A percentile compares a stretch with the other conserved stretches of the same genome.
phyloP scores from a whole-genome alignment of 2,797 vertebrate species.

The Pangasius djambal region DNA sequence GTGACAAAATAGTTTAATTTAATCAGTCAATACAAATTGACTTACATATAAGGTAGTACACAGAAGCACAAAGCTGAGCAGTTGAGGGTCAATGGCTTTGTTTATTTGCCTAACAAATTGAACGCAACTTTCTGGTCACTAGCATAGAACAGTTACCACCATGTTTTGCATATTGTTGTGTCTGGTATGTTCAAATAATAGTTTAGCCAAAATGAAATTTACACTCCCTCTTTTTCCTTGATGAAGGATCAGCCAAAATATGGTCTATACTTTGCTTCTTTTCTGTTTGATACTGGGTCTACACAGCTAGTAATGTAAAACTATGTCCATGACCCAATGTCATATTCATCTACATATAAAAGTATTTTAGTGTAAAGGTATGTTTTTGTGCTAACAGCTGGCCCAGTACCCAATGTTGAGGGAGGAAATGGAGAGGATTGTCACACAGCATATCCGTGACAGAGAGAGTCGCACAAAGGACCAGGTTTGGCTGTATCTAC shows the following conservation, averaged over 20 bases:
- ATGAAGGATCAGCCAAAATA: not conserved
- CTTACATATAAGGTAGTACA: not conserved
- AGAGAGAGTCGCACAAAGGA: conserved; percentile 85
- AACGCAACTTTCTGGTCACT: not conserved
- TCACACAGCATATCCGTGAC: conserved; percentile 88
- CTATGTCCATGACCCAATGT: not conserved
- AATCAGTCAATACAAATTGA: not conserved
- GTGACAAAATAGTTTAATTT: not conserved
- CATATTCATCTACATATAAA: not conserved
- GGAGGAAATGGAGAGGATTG: conserved; percentile 90
- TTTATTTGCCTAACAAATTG: not conserved
- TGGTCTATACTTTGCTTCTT: not conserved
- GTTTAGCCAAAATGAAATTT: not conserved
- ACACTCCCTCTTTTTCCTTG: not conserved
- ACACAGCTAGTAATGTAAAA: not conserved
- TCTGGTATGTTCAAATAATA: not conserved
- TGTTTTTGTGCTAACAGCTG: conserved; percentile 69
- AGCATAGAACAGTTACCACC: not conserved
- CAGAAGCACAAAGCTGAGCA: not conserved
- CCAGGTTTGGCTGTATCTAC: conserved; percentile 71
- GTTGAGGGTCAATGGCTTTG: not conserved
- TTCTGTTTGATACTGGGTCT: not conserved
- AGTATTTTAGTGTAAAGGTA: not conserved
- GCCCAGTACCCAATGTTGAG: conserved; percentile 86
- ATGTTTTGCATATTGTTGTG: not conserved